A percentile compares a stretch with the other conserved stretches of the same genome.
phyloP scores from a whole-genome alignment of 2,797 vertebrate genomes.

The Philypnodon macrostomus region DNA sequence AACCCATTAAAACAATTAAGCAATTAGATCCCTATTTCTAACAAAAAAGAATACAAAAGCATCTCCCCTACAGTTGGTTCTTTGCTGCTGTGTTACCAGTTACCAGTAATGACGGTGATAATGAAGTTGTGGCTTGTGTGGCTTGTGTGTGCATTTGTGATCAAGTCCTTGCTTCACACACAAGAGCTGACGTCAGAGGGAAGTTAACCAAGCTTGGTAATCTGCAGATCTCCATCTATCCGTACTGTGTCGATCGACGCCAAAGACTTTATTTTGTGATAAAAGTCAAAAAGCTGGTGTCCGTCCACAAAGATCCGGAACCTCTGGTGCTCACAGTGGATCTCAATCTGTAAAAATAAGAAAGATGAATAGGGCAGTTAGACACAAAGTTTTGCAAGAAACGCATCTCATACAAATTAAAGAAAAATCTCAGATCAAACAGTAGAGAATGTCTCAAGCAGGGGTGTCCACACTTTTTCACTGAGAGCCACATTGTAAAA shows the following conservation, averaged over 20 bases:
- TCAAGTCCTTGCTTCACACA: slow-evolving; percentile 60
- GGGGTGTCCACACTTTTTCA: too few species aligned
- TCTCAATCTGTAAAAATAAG: slow-evolving; percentile 84
- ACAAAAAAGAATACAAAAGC: slow-evolving; percentile 26
- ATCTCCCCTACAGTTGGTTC: slow-evolving; percentile 48
- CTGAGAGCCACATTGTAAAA: too few species aligned
- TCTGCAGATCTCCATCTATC: slow-evolving; percentile 94
- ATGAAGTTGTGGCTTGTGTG: slow-evolving; percentile 29
- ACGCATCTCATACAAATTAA: too few species aligned
- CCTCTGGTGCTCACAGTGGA: slow-evolving; percentile 96
- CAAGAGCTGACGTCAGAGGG: slow-evolving; percentile 34
- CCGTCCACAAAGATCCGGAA: slow-evolving; percentile 98
- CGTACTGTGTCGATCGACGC: slow-evolving; percentile 92
- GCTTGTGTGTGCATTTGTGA: slow-evolving; percentile 35
- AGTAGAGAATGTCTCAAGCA: too few species aligned
- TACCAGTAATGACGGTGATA: slow-evolving; percentile 30
- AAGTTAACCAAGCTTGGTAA: slow-evolving; percentile 93
- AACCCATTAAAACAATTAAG: slow-evolving; percentile 44
- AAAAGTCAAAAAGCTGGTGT: slow-evolving; percentile 99
- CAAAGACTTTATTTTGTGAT: slow-evolving; percentile 95
- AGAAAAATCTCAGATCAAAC: too few species aligned
- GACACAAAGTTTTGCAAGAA: neutral
- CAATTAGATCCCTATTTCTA: slow-evolving; percentile 30
- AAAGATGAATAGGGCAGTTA: neutral
- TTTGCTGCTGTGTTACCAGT: slow-evolving; percentile 59